These are phyloP conservation scores for Mastomys natalensis DNA, from an alignment of 2,113 vertebrate species.

Conservation along the genomic window DNA sequence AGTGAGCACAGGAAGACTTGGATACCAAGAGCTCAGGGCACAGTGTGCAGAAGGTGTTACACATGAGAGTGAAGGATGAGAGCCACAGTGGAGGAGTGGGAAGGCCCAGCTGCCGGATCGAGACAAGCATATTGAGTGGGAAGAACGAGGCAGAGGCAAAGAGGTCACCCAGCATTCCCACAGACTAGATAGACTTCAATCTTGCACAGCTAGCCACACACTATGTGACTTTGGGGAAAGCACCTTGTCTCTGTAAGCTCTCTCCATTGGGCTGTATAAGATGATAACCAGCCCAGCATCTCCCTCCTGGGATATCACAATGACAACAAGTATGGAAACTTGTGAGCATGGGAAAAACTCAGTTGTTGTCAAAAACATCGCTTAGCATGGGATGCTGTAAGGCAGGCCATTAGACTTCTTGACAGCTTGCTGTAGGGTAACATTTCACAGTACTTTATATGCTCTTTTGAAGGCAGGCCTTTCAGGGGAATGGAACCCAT, in stretches of 20 bases:
- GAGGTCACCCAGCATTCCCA: background rate
- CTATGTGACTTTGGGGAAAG: slow-evolving; percentile 11
- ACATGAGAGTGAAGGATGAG: background rate
- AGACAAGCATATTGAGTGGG: background rate
- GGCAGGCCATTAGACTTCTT: background rate
- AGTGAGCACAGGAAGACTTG: background rate
- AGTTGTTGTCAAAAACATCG: background rate
- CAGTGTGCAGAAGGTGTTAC: background rate
- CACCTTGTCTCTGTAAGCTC: slow-evolving; percentile 9
- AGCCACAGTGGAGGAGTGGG: background rate
- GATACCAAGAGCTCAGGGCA: background rate
- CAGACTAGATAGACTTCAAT: background rate
- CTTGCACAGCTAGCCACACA: background rate
- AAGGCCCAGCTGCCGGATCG: background rate
- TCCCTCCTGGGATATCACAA: background rate
- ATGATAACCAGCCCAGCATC: background rate
- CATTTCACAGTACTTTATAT: background rate
- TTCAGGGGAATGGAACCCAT: background rate
- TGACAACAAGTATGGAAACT: background rate
- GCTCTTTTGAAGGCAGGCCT: background rate
- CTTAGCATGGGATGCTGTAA: background rate
- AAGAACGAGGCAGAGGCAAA: background rate
- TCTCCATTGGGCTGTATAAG: background rate
- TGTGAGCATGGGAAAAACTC: background rate
- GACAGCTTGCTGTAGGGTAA: background rate